A percentile compares a stretch with the other conserved stretches of the same genome.
Evolutionary conservation across 2,797 vertebrate genomes (phyloP).

Genomic region (Mus spretus): DNA sequence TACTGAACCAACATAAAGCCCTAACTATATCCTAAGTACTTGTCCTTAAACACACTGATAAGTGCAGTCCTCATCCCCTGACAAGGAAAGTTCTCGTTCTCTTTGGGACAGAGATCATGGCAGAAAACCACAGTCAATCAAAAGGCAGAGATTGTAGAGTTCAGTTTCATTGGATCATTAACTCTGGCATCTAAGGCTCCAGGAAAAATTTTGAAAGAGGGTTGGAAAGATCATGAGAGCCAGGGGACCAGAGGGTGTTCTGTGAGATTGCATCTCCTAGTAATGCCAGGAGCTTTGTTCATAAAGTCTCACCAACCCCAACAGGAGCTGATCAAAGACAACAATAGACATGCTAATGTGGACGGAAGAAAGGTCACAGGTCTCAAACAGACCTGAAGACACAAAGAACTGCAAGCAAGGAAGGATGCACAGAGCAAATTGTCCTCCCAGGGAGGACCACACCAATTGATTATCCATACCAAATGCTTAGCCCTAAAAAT

Average conservation of each 20-base stretch:
- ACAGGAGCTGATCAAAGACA: background rate
- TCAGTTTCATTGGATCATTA: background rate
- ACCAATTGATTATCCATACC: background rate
- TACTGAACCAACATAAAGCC: background rate
- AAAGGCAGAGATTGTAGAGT: background rate
- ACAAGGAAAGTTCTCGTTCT: background rate
- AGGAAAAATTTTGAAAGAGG: background rate
- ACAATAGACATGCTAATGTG: background rate
- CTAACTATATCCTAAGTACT: background rate
- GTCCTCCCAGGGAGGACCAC: background rate
- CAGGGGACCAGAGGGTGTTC: background rate
- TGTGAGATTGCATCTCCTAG: background rate
- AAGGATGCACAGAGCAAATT: background rate
- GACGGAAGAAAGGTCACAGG: background rate
- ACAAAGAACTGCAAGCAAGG: background rate
- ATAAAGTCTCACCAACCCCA: background rate
- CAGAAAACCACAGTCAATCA: background rate
- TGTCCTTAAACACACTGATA: background rate
- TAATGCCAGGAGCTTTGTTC: background rate
- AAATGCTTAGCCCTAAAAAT: background rate
- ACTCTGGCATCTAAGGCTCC: background rate
- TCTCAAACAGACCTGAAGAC: background rate
- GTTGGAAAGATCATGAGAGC: background rate
- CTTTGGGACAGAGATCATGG: background rate
- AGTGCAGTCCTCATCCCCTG: background rate